Conservation (phyloP, 2,888 invertebrate species). For the Parnassius smintheus region DNA sequence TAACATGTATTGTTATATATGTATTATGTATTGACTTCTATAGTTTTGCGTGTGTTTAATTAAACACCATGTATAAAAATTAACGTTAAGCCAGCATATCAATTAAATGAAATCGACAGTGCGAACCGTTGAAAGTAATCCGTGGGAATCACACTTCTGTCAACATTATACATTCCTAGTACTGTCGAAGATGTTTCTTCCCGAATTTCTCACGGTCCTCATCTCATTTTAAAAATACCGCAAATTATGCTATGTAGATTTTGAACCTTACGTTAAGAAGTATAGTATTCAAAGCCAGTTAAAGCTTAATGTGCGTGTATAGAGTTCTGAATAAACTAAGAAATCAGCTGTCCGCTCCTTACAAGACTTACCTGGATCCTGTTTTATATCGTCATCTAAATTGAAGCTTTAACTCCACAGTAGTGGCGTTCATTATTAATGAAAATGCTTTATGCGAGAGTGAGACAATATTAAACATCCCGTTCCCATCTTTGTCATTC, state of each 20-base stretch:
- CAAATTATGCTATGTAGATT: slow-evolving; percentile 35
- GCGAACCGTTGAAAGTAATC: slow-evolving; percentile 43
- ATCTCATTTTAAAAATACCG: slow-evolving; percentile 63
- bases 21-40: too few species aligned
- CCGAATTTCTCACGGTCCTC: slow-evolving; percentile 78
- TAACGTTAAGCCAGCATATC: too few species aligned
- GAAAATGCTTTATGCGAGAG: slow-evolving; percentile 24
- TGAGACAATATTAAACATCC: slow-evolving; percentile 53
- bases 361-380: slow-evolving; percentile 50
- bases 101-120: slow-evolving; percentile 34
- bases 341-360: slow-evolving; percentile 52
- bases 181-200: slow-evolving; percentile 74
- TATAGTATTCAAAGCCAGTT: slow-evolving; percentile 36
- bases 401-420: slow-evolving; percentile 17
- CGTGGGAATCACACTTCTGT: slow-evolving; percentile 60
- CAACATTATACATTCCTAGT: slow-evolving; percentile 60
- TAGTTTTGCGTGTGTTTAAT: too few species aligned
- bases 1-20: too few species aligned
- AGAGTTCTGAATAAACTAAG: slow-evolving; percentile 40
- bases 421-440: slow-evolving; percentile 30
- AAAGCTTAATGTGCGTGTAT: slow-evolving; percentile 16
- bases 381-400: slow-evolving; percentile 16
- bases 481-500: slow-evolving; percentile 61
- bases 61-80: too few species aligned
- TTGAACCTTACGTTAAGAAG: slow-evolving; percentile 27